Evolutionary conservation across 2,888 invertebrate genomes (phyloP), one percentile per base, ranked within the genome.

Genomic region (Drosophila cracens): DNA sequence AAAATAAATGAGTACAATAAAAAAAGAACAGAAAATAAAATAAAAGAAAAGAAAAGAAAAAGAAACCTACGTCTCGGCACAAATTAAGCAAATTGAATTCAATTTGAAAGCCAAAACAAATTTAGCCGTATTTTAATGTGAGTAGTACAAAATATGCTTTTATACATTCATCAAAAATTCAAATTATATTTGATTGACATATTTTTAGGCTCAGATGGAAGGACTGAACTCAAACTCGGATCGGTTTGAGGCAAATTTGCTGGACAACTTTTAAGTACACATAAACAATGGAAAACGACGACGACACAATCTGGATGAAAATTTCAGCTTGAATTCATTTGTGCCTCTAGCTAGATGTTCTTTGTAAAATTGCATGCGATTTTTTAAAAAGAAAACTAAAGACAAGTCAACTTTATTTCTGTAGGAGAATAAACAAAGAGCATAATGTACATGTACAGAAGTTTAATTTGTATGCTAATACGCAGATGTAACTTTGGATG

Each of bases 1-100:
- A 52, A 67, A 43, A 58, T 58, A 76, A 79, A 76, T 70, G 62
- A 18, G 29, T 27, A 51, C 27, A 29, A 29, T 18, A 8, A 16
- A 18, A 49, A 43, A 33, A 11, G 33, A 33, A 33, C 10, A 33
- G 33, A 33, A 31, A 31, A 10, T 8, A 31, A 31, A 8, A 31
- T 8, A 31, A 31, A 29, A 29, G 6, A 29, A 29, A 29, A 29
- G 0, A 29, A 29, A 11, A 4, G 5, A 21, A 21, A 11, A 5
- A 11, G 5, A 43, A 21, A 5, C 40, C 40, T 43, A 27, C 25
- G 25, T 2, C 48, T 48, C 16, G 43, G 36, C 34, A 40, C n/a
- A 11, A 56, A 46, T 43, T 16, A 16, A 18, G 34, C 16, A 46
- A 43, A 52, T 43, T 33, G 5, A 33, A 54, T 43, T 31, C 8